Base-by-base conservation (phyloP, 2,797 vertebrate species). In the Australoheros facetus region DNA sequence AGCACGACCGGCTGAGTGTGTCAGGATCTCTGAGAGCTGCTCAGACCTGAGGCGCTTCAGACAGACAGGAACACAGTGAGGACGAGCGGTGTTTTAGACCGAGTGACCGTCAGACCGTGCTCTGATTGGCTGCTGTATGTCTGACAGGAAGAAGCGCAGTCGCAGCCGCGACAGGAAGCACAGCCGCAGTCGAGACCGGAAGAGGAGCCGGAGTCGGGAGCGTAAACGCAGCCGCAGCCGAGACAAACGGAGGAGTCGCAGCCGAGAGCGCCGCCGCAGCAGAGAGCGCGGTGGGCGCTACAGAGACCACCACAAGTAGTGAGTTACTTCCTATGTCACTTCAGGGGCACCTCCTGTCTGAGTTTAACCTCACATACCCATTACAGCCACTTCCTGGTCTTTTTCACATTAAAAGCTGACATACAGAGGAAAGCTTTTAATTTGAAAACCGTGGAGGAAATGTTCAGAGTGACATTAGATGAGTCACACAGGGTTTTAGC, bases 211-310 rank as follows among this genome's bases (percentile, higher is more conserved):
- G 80, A 97, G 97, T 23, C 93, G 92, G 58, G 97, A 98, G 37
- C 95, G 94, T 56, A 97, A 96, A 17, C 71, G 56, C 26, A 87
- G 86, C 45, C 96, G 96, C 85, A 98, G 97, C 88, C 93, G 96
- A 88, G 97, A 97, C 77, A 95, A 94, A n/a, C 96, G 97, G 42
- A 93, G 94, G 74, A 97, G 97, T 16, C 95, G 96, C 77, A 98
- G 97, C 92, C 95, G 96, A 79, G 97, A 98, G n/a, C 94, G 95
- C 80, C 98, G 97, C 59, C 91, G 95, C 81, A 98, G 98, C 71
- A 90, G 96, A 78, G 97, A 99, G 70, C 95, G 97, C 13, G 94
- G 96, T n/a, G 97, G 97, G 39, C 97, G 96, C 79, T 99, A 98
- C 81, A 88, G 87, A 82, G 91, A 92, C 78, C 93, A 92, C 59